Conservation (phyloP, 2,888 invertebrate genomes). For the Tetropium fuscum region DNA sequence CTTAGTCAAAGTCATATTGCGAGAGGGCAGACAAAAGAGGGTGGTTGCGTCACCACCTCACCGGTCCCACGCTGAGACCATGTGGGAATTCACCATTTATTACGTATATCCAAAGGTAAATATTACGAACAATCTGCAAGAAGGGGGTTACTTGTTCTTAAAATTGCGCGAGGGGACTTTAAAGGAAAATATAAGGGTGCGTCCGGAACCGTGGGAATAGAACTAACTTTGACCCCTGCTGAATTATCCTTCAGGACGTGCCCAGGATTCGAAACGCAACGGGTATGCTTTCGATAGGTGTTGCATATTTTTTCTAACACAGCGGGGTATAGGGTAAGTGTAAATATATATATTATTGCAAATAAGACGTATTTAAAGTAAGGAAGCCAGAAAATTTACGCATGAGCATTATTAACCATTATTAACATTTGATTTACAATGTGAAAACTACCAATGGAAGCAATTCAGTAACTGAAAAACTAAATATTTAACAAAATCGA, state of each 20-base stretch:
- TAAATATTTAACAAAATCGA: too few relatives aligned
- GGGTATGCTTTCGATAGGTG: constrained; percentile 21
- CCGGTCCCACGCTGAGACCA: constrained; percentile 51
- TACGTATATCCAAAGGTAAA: constrained; percentile 49
- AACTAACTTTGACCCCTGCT: constrained; percentile 26
- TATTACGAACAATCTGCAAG: constrained; percentile 44
- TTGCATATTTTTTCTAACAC: constrained; percentile 26
- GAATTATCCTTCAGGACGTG: constrained; percentile 31
- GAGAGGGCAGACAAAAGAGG: constrained; percentile 35
- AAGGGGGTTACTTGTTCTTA: constrained; percentile 50
- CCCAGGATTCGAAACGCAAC: constrained; percentile 10
- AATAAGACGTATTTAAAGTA: constrained; percentile 13
- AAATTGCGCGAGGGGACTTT: constrained; percentile 42
- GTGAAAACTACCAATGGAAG: too few relatives aligned
- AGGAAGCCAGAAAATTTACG: too few relatives aligned
- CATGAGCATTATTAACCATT: too few relatives aligned
- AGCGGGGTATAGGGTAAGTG: constrained; percentile 31
- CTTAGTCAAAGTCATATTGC: constrained; percentile 46
- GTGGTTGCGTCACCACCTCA: constrained; percentile 49
- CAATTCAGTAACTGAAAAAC: too few relatives aligned
- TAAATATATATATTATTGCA: constrained; percentile 37
- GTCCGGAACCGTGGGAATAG: constrained; percentile 24
- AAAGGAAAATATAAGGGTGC: constrained; percentile 29
- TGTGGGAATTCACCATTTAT: constrained; percentile 47
- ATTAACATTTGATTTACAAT: too few relatives aligned